These are phyloP conservation scores for Stratiomys singularior DNA, from an alignment of 2,888 invertebrate genomes.

Conservation along the genomic window DNA sequence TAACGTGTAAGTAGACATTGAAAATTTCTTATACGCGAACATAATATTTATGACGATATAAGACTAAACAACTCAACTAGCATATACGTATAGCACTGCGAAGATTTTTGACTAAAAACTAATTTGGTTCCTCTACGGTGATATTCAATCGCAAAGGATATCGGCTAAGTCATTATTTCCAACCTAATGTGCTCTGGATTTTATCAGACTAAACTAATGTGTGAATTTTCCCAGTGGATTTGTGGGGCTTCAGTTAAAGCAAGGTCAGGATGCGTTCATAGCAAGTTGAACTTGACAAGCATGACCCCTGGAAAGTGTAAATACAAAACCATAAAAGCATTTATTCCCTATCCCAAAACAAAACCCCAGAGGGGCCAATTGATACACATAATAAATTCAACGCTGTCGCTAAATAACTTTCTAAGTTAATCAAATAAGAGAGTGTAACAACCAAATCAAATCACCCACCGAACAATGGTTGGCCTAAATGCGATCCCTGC, in stretches of 20 bases:
- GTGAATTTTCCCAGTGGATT: not conserved
- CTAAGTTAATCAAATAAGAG: slow-evolving; percentile 3
- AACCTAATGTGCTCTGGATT: not conserved
- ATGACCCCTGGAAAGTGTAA: too few relatives aligned
- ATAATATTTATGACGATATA: slow-evolving; percentile 36
- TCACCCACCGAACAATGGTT: not conserved
- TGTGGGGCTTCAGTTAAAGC: not conserved
- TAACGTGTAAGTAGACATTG: slow-evolving; percentile 37
- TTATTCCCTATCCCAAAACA: too few relatives aligned
- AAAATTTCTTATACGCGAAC: slow-evolving; percentile 36
- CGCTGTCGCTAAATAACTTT: not conserved
- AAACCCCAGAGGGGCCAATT: too few relatives aligned
- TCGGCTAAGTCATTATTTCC: not conserved
- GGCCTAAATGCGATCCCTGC: slow-evolving; percentile 8
- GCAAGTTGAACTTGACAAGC: too few relatives aligned
- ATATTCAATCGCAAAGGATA: not conserved
- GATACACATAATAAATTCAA: too few relatives aligned
- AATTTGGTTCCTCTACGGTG: slow-evolving; percentile 28
- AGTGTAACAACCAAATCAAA: slow-evolving; percentile 5
- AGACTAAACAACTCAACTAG: slow-evolving; percentile 6
- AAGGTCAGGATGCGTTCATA: too few relatives aligned
- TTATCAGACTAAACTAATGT: not conserved
- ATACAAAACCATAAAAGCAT: too few relatives aligned
- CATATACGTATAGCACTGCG: slow-evolving; percentile 24
- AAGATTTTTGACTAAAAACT: slow-evolving; percentile 14